phyloP scores from a whole-genome alignment of 2,797 vertebrate genomes.

The Florisuga fusca region DNA sequence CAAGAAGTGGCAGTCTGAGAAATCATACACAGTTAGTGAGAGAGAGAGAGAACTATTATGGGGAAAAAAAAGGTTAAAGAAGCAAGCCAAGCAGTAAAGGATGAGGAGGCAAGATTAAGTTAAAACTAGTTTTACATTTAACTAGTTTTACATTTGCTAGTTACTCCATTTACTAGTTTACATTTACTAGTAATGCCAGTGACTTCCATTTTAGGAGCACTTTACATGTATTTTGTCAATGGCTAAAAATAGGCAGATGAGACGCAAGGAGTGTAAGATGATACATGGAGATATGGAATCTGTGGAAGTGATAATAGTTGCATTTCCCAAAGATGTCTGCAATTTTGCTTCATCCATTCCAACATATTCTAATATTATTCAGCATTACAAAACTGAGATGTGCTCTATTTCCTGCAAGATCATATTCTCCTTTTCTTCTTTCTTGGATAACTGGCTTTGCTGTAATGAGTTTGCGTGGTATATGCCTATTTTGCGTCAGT shows the following conservation, averaged over 20 bases:
- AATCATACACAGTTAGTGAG: neutral
- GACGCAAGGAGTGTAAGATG: neutral
- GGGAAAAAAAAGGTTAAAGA: neutral
- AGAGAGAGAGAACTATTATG: fast-evolving
- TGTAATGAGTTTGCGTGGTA: neutral
- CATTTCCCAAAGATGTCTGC: neutral
- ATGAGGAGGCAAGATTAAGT: neutral
- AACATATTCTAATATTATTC: neutral
- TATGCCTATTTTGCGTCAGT: neutral
- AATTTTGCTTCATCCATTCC: neutral
- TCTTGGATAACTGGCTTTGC: neutral
- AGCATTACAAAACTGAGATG: neutral
- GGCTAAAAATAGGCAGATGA: neutral
- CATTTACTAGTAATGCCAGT: neutral
- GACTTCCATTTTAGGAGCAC: neutral
- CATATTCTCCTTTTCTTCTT: neutral
- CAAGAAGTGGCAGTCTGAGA: neutral
- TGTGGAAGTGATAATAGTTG: neutral
- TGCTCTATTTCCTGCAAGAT: neutral
- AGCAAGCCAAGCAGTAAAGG: neutral
- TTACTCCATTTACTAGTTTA: no score
- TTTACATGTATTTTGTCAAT: neutral
- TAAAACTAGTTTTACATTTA: neutral
- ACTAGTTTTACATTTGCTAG: no score
- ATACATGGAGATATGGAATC: neutral